Evolutionary conservation across 2,113 vertebrate species (phyloP).

Genomic region (Scartelaos histophorus): DNA sequence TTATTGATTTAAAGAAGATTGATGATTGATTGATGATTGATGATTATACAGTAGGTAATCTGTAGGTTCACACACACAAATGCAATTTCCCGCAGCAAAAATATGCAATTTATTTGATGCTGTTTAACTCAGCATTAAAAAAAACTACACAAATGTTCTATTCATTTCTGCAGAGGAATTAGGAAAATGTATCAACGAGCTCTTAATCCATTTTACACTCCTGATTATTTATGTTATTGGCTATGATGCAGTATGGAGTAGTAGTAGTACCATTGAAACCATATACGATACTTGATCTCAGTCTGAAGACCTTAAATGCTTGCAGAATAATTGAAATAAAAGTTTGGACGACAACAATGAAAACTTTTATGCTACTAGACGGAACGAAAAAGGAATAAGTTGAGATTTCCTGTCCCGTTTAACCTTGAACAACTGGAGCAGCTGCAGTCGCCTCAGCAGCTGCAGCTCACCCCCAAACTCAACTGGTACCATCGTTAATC

Average conservation of each 20-base stretch:
- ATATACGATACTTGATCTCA: neutral
- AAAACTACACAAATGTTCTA: neutral
- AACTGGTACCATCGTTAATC: slow-evolving; percentile 3
- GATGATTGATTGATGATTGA: too few relatives aligned
- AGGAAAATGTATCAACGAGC: neutral
- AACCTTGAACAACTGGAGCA: slow-evolving; percentile 29
- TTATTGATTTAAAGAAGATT: too few relatives aligned
- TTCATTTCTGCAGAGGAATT: neutral
- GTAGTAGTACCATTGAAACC: neutral
- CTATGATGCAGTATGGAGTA: too few relatives aligned
- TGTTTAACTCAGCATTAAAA: neutral
- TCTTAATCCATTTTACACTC: neutral
- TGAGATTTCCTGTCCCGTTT: slow-evolving; percentile 8
- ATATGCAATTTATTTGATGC: too few relatives aligned
- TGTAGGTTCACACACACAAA: too few relatives aligned
- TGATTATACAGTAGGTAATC: too few relatives aligned
- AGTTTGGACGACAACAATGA: neutral
- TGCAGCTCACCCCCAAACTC: neutral
- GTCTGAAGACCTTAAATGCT: neutral
- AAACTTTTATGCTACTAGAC: neutral
- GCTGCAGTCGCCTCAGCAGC: slow-evolving; percentile 23
- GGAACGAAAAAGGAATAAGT: neutral
- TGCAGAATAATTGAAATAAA: neutral
- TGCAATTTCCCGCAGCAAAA: too few relatives aligned
- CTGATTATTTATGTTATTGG: too few relatives aligned